These are phyloP conservation scores for Polypedilum vanderplanki DNA, from an alignment of 1,140 invertebrate species.

Conservation along the genomic window DNA sequence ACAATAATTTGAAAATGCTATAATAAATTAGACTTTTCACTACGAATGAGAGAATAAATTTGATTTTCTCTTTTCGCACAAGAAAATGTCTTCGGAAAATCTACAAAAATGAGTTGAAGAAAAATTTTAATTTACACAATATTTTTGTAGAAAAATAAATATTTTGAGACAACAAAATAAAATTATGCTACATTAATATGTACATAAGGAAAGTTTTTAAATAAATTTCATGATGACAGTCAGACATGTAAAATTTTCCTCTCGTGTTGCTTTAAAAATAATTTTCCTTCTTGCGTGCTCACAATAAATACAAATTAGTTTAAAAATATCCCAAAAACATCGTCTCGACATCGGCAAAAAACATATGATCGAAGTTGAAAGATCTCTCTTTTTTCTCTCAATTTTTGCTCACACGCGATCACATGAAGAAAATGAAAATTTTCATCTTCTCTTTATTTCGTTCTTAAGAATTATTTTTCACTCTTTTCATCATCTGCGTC, in stretches of 20 bases:
- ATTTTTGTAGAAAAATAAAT: no score
- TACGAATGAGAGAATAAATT: no score
- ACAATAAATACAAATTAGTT: neutral
- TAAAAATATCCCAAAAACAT: neutral
- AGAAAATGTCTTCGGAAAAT: no score
- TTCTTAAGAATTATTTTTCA: neutral
- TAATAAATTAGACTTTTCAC: no score
- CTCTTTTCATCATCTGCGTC: no score
- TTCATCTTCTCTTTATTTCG: neutral
- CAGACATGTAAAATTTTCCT: slow-evolving; percentile 12
- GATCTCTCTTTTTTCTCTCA: neutral
- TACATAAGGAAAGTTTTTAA: no score
- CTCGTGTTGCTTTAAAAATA: neutral
- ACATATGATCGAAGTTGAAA: slow-evolving; percentile 13
- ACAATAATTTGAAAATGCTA: no score
- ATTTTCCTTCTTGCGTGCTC: neutral
- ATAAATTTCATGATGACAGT: neutral
- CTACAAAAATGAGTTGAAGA: no score
- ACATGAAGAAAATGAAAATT: slow-evolving; percentile 6
- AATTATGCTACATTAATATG: no score
- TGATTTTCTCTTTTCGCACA: no score
- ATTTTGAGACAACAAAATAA: no score
- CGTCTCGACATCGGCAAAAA: slow-evolving; percentile 16
- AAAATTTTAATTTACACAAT: no score
- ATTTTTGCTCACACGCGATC: neutral